These are phyloP conservation scores for Sericinus montela DNA, from an alignment of 2,888 invertebrate species.

Conservation along the genomic window DNA sequence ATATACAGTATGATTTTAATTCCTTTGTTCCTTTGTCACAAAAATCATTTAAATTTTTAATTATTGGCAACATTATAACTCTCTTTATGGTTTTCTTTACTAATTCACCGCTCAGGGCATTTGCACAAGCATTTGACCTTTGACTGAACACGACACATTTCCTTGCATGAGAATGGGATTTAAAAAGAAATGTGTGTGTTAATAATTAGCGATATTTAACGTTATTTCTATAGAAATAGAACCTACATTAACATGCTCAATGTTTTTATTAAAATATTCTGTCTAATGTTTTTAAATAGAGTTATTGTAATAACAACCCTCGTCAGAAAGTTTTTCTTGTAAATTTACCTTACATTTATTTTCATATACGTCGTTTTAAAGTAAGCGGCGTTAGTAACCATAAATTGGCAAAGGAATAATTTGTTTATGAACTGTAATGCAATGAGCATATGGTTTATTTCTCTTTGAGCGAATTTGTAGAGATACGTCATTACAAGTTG, in stretches of 20 bases:
- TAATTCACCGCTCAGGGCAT: constrained; percentile 19
- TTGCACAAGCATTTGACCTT: constrained; percentile 45
- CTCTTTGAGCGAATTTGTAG: not conserved
- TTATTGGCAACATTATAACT: not conserved
- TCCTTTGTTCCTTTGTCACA: not conserved
- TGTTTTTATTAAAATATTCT: not conserved
- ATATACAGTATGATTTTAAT: not conserved
- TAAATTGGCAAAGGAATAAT: not conserved
- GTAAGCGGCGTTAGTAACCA: not conserved
- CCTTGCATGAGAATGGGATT: constrained; percentile 13
- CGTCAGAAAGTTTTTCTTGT: too few species aligned
- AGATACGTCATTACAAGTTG: not conserved
- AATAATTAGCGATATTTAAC: constrained; percentile 8
- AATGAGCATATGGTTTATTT: not conserved
- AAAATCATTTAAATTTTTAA: not conserved
- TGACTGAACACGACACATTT: constrained; percentile 56
- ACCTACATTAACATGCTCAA: not conserved
- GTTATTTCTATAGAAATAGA: not conserved
- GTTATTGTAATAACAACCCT: not conserved
- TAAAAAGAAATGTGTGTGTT: constrained; percentile 16
- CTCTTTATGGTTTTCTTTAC: not conserved
- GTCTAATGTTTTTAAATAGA: not conserved
- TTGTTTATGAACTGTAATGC: constrained; percentile 25
- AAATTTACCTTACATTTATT: not conserved
- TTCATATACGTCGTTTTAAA: not conserved